Evolutionary conservation across 1,140 invertebrate species (phyloP), one percentile per base, ranked within the genome.

Genomic region (Macrobrachium nipponense): DNA sequence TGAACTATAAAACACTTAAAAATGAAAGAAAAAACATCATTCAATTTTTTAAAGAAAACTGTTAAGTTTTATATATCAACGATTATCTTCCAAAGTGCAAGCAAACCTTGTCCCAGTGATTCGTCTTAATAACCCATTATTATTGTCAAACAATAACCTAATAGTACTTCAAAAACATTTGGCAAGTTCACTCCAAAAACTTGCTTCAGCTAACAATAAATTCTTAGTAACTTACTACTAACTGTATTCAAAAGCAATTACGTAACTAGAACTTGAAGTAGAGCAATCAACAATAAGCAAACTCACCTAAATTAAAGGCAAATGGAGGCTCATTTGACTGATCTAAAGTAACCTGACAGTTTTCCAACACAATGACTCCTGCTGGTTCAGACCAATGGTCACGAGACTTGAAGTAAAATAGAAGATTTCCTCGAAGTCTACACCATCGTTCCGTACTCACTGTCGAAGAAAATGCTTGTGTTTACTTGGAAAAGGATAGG

Each of bases 401-500:
- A 87, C 95, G 94, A 44, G 95, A 95, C 91, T 98, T 98, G 91
- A 98, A 95, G 92, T 98, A 98, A 93, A 99, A 98, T 75, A 99
- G 92, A 6, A 98, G 92, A 92, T 98, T 98, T 80, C 97, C 97
- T 90, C 96, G 93, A 23, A 99, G 93, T 84, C 97, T 94, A 92
- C 97, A 98, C 95, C 96, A 98, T 91, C 97, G 92, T 90, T 97
- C 95, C 59, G 81, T 80, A 70, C 80, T 85, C 82, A 85, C 82
- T 85, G 76, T 58, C 20, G 62, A 64, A 20, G 43, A 72, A 59
- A 66, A 61, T 2, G 11, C n/a, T 10, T 2, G 76, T 12, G 58
- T 14, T 27, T 27, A 61, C 23, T 6, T 44, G 18, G 43, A 23
- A 20, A 51, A 36, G 3, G 70, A 23, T n/a, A 27, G 7, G 64